Evolutionary conservation across 2,797 vertebrate genomes (phyloP).

Genomic region (Syndactyla subalaris): DNA sequence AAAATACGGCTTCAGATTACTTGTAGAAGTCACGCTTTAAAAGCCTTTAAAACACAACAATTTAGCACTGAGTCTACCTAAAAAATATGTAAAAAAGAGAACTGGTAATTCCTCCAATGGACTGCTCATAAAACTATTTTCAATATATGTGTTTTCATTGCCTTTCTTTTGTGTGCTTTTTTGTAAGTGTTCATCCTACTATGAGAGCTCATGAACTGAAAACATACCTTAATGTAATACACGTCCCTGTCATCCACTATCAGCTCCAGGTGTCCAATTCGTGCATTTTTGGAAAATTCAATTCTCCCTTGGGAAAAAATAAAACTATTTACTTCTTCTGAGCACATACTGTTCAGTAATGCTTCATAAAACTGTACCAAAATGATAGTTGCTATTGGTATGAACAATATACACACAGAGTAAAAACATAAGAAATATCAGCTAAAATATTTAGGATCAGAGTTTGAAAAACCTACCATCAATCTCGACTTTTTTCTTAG

Average conservation of each 20-base stretch:
- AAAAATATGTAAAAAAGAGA: background rate
- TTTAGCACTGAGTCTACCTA: background rate
- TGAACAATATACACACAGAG: background rate
- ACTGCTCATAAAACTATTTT: background rate
- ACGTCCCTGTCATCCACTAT: conserved; percentile 78
- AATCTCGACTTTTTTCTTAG: conserved; percentile 82
- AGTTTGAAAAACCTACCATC: conserved; percentile 74
- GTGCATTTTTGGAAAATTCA: conserved; percentile 76
- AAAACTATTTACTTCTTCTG: background rate
- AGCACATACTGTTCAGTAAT: background rate
- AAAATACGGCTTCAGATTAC: background rate
- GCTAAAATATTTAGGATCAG: background rate
- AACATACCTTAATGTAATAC: conserved; percentile 83
- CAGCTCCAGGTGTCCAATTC: conserved; percentile 81
- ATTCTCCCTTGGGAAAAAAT: conserved; percentile 78
- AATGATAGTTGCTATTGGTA: background rate
- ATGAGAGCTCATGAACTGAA: background rate
- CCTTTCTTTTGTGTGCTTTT: background rate
- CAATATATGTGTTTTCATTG: background rate
- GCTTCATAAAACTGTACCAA: background rate
- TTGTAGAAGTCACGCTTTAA: background rate
- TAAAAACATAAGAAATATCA: background rate
- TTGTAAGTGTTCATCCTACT: background rate
- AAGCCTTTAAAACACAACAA: background rate
- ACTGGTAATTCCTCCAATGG: background rate